A percentile compares a stretch with the other conserved stretches of the same genome.
These are phyloP conservation scores for Homalodisca vitripennis DNA, from an alignment of 1,140 invertebrate species.

Conservation along the genomic window DNA sequence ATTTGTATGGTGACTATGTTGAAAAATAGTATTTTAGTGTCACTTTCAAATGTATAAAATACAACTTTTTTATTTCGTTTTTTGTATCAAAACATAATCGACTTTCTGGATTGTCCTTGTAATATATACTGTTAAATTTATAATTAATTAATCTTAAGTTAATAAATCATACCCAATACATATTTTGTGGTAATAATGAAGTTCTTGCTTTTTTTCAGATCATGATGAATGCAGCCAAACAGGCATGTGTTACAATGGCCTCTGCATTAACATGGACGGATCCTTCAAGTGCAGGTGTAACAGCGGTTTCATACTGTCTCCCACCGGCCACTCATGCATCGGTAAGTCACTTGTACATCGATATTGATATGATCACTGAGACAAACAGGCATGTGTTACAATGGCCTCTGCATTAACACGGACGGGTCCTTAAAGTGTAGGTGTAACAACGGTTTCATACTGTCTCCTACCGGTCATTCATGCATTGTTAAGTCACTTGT, in stretches of 20 bases:
- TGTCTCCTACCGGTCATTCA: slow-evolving; percentile 69
- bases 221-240: slow-evolving; percentile 85
- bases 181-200: too few species aligned
- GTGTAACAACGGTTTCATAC: slow-evolving; percentile 74
- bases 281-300: slow-evolving; percentile 80
- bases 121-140: too few species aligned
- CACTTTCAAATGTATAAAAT: too few species aligned
- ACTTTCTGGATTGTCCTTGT: too few species aligned
- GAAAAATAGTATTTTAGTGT: too few species aligned
- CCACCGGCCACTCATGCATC: slow-evolving; percentile 72
- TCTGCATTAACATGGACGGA: slow-evolving; percentile 76
- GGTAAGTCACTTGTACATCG: slow-evolving; percentile 53
- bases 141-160: too few species aligned
- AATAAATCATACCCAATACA: too few species aligned
- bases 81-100: too few species aligned
- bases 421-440: slow-evolving; percentile 78
- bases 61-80: too few species aligned
- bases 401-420: slow-evolving; percentile 79
- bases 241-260: slow-evolving; percentile 81
- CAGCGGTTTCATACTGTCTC: slow-evolving; percentile 70
- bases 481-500: slow-evolving; percentile 63
- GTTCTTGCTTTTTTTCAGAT: slow-evolving; percentile 57
- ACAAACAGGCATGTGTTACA: slow-evolving; percentile 77
- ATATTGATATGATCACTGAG: too few species aligned
- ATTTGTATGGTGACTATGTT: too few species aligned